Conservation (phyloP, 2,888 invertebrate species). For the Diarsia rubi region DNA sequence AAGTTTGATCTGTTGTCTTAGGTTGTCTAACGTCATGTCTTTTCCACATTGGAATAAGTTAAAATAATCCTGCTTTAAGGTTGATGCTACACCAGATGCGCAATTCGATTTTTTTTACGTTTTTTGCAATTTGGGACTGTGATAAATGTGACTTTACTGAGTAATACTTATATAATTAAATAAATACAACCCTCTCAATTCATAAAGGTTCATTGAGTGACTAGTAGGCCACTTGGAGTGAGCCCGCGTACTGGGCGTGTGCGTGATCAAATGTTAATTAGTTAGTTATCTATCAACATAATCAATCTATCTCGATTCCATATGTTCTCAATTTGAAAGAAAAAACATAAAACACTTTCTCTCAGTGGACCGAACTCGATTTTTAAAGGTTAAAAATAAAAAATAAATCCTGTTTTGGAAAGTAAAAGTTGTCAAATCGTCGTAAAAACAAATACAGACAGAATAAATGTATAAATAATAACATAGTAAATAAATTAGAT, state of each 20-base stretch:
- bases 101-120: too few relatives aligned
- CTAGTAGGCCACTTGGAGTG: too few relatives aligned
- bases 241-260: background rate
- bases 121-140: too few relatives aligned
- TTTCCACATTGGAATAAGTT: too few relatives aligned
- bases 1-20: too few relatives aligned
- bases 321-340: constrained; percentile 7
- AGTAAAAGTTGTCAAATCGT: constrained; percentile 45
- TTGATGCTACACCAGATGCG: too few relatives aligned
- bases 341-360: constrained; percentile 50
- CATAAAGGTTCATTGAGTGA: too few relatives aligned
- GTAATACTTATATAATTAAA: too few relatives aligned
- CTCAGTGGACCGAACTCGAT: constrained; percentile 17
- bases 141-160: too few relatives aligned
- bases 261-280: constrained; percentile 12
- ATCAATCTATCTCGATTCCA: constrained; percentile 1
- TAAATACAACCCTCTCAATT: too few relatives aligned
- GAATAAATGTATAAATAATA: background rate
- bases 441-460: constrained; percentile 23
- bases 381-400: constrained; percentile 34
- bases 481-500: background rate
- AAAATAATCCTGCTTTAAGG: too few relatives aligned
- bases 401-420: constrained; percentile 41
- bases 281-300: constrained; percentile 14
- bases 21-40: too few relatives aligned